phyloP scores from a whole-genome alignment of 2,113 vertebrate genomes.

The Nansenia antarctica region DNA sequence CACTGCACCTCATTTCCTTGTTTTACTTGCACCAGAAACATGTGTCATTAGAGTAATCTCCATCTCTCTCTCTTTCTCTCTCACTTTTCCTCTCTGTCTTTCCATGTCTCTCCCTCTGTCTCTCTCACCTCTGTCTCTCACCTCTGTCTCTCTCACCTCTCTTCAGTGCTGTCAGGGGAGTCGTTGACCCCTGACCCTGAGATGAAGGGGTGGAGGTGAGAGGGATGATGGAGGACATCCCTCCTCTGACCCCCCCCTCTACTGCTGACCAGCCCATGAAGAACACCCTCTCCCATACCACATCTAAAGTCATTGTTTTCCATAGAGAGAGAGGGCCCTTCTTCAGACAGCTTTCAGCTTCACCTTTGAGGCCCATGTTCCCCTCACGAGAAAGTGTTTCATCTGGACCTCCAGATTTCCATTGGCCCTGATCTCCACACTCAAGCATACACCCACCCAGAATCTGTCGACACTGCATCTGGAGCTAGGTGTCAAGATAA shows the following conservation, averaged over 20 bases:
- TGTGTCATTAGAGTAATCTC: too few species aligned
- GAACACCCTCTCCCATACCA: background rate
- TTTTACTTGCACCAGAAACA: background rate
- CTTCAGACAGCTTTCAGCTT: background rate
- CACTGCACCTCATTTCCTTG: background rate
- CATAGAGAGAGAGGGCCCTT: background rate
- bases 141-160: background rate
- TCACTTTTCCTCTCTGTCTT: background rate
- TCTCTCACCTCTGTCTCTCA: background rate
- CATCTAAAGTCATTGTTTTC: background rate
- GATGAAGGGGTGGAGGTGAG: background rate
- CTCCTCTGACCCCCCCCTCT: background rate
- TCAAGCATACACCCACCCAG: background rate
- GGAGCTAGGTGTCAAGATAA: background rate
- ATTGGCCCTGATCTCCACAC: background rate
- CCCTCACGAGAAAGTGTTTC: background rate
- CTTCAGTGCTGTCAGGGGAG: background rate
- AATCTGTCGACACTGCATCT: background rate
- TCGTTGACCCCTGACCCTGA: background rate
- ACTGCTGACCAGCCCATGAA: background rate
- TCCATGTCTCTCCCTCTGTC: background rate
- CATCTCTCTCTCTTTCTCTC: background rate
- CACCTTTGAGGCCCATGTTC: background rate
- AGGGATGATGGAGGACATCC: too few species aligned
- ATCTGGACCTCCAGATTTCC: background rate